Evolutionary conservation across 2,888 invertebrate species (phyloP).

Genomic region (Druceiella hillmani): DNA sequence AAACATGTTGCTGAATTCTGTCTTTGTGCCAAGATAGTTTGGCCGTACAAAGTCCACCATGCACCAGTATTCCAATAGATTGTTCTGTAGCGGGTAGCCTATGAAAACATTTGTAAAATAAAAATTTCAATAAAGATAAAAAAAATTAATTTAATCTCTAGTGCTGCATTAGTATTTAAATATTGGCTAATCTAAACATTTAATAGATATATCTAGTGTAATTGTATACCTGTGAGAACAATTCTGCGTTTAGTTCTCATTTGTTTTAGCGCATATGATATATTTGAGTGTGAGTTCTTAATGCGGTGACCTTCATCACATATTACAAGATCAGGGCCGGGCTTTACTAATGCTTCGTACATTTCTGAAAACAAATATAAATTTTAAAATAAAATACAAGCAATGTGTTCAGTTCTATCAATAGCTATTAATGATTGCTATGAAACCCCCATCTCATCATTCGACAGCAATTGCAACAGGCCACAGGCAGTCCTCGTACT

Average conservation of each 20-base stretch:
- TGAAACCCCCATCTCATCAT: too few relatives aligned
- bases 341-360: slow-evolving; percentile 77
- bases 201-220: neutral
- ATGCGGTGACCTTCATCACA: slow-evolving; percentile 98
- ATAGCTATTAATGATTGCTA: too few relatives aligned
- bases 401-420: slow-evolving; percentile 7
- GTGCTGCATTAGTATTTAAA: neutral
- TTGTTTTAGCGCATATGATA: slow-evolving; percentile 90
- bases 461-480: too few relatives aligned
- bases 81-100: slow-evolving; percentile 96
- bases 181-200: neutral
- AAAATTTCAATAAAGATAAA: slow-evolving; percentile 12
- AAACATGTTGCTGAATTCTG: slow-evolving; percentile 98
- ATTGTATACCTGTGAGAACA: slow-evolving; percentile 72
- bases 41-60: slow-evolving; percentile 99
- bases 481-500: too few relatives aligned
- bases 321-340: slow-evolving; percentile 91
- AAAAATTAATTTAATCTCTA: slow-evolving; percentile 3
- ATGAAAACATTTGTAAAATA: slow-evolving; percentile 10
- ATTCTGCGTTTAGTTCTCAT: slow-evolving; percentile 91
- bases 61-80: slow-evolving; percentile 95
- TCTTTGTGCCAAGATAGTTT: slow-evolving; percentile 93
- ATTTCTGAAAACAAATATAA: slow-evolving; percentile 55
- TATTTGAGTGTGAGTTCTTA: slow-evolving; percentile 96
- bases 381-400: slow-evolving; percentile 14